These are phyloP conservation scores for Melipona bicolor DNA, from an alignment of 2,888 invertebrate species.

Conservation along the genomic window DNA sequence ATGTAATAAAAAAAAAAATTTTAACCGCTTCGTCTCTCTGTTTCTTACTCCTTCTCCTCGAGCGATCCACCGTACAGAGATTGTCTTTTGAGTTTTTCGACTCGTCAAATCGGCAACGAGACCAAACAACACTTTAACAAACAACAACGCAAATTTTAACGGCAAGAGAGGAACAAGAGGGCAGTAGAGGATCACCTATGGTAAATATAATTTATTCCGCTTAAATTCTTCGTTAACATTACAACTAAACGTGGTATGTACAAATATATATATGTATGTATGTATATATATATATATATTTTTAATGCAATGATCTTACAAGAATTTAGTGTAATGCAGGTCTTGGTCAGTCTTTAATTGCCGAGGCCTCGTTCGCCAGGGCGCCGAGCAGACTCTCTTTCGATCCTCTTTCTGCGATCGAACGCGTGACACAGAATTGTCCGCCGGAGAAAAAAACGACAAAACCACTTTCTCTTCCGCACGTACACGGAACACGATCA, in stretches of 20 bases:
- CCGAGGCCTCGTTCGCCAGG: constrained; percentile 77
- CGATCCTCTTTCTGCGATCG: constrained; percentile 69
- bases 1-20: constrained; percentile 78
- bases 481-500: constrained; percentile 58
- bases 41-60: neutral
- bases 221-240: constrained; percentile 78
- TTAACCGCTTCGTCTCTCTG: constrained; percentile 59
- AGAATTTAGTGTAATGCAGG: constrained; percentile 83
- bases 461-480: constrained; percentile 50
- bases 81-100: neutral
- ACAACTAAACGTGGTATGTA: constrained; percentile 81
- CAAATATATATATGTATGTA: constrained; percentile 71
- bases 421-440: constrained; percentile 65
- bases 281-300: constrained; percentile 57
- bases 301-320: constrained; percentile 80
- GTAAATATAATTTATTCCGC: constrained; percentile 83
- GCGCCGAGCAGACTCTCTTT: constrained; percentile 72
- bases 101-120: neutral
- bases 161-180: neutral
- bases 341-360: constrained; percentile 83
- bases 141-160: neutral
- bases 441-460: constrained; percentile 37
- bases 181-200: constrained; percentile 46
- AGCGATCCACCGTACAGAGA: neutral
- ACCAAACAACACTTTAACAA: neutral